Evolutionary conservation across 1,140 invertebrate species (phyloP).

Genomic region (Ridgeia piscesae): DNA sequence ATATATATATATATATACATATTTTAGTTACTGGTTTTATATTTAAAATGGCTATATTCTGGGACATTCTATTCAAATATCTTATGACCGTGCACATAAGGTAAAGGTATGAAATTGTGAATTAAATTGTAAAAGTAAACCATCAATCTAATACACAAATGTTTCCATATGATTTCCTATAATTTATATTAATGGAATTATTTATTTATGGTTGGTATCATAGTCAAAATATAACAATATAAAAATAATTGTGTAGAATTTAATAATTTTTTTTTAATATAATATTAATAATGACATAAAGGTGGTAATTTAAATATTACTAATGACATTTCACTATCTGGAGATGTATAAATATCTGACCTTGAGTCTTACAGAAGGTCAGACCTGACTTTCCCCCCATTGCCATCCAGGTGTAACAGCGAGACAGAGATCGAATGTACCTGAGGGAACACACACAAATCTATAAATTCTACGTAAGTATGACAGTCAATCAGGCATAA

Average conservation of each 20-base stretch:
- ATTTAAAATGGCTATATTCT: neutral
- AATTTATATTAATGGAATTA: neutral
- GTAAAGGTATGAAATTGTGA: neutral
- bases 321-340: neutral
- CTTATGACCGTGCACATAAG: too few species aligned
- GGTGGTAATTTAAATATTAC: too few species aligned
- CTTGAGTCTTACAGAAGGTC: constrained; percentile 89
- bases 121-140: neutral
- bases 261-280: too few species aligned
- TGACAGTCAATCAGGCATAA: neutral
- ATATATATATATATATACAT: neutral
- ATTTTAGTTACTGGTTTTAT: constrained; percentile 7
- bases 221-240: neutral
- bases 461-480: neutral
- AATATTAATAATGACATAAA: too few species aligned
- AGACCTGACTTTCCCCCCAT: constrained; percentile 96
- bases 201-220: neutral
- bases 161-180: neutral
- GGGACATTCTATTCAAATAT: too few species aligned
- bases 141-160: neutral
- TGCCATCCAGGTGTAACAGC: constrained; percentile 91
- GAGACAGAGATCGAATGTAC: constrained; percentile 77
- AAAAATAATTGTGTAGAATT: neutral
- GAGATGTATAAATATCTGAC: constrained; percentile 58
- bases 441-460: constrained; percentile 33